Evolutionary conservation across 1,140 invertebrate species (phyloP).

Genomic region (Eriosoma lanigerum): DNA sequence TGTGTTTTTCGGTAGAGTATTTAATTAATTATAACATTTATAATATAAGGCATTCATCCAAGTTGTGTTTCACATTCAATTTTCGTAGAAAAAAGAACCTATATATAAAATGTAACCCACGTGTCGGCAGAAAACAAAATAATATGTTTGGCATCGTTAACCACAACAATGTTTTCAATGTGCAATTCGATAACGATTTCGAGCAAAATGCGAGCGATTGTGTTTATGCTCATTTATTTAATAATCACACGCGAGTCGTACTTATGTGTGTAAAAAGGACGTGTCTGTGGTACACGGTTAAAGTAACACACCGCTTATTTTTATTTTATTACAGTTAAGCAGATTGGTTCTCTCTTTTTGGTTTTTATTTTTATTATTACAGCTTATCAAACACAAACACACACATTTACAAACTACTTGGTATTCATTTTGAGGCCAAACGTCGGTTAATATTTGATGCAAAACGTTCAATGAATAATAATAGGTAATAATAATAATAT

Average conservation of each 20-base stretch:
- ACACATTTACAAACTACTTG: not conserved
- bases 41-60: not conserved
- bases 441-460: conserved; percentile 7
- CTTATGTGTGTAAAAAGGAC: not conserved
- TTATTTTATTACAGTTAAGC: conserved; percentile 1
- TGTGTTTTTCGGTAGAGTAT: conserved; percentile 14
- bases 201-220: not conserved
- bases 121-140: not conserved
- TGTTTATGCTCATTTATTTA: not conserved
- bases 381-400: not conserved
- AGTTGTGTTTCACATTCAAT: not conserved
- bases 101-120: not conserved
- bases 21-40: conserved; percentile 1
- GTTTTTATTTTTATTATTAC: not conserved
- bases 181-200: not conserved
- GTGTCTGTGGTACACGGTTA: not conserved
- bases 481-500: not conserved
- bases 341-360: not conserved
- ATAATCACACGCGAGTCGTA: conserved; percentile 9
- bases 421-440: conserved; percentile 29
- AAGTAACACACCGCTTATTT: not conserved
- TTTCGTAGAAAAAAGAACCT: not conserved
- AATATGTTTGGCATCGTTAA: conserved; percentile 17
- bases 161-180: conserved; percentile 24
- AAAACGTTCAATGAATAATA: conserved; percentile 18